Conservation (phyloP, 2,113 vertebrate genomes). For the Pituophis catenifer region DNA sequence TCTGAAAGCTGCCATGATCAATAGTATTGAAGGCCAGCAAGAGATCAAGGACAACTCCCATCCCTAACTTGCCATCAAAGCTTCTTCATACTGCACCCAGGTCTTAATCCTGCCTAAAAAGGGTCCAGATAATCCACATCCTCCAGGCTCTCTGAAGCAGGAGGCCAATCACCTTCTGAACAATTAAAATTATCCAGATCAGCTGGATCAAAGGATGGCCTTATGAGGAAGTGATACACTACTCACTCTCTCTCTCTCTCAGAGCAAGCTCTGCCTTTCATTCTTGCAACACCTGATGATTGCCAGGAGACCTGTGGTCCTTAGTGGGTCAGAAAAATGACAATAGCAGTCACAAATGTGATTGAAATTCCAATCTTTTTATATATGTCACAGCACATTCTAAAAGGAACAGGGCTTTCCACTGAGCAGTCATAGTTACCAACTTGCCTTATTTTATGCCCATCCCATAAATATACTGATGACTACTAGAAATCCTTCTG, state of each 20-base stretch:
- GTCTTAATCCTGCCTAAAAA: neutral
- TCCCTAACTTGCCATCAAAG: neutral
- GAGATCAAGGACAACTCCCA: neutral
- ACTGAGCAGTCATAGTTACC: neutral
- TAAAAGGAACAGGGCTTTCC: neutral
- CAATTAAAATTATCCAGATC: neutral
- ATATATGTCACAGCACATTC: neutral
- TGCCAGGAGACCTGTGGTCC: neutral
- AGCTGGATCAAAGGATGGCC: neutral
- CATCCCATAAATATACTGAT: neutral
- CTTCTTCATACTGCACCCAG: neutral
- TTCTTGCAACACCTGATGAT: neutral
- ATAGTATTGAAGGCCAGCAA: neutral
- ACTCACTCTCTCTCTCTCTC: neutral
- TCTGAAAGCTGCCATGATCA: no score
- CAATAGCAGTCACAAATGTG: neutral
- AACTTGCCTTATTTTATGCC: neutral
- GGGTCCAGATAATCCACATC: no score
- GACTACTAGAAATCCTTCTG: neutral
- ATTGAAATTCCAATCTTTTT: neutral
- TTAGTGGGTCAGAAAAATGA: neutral
- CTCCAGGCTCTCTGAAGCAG: neutral
- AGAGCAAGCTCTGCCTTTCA: no score
- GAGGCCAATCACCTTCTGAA: neutral
- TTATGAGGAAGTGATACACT: neutral